Conservation (phyloP, 2,888 invertebrate species). For the Rotaria sp. region DNA sequence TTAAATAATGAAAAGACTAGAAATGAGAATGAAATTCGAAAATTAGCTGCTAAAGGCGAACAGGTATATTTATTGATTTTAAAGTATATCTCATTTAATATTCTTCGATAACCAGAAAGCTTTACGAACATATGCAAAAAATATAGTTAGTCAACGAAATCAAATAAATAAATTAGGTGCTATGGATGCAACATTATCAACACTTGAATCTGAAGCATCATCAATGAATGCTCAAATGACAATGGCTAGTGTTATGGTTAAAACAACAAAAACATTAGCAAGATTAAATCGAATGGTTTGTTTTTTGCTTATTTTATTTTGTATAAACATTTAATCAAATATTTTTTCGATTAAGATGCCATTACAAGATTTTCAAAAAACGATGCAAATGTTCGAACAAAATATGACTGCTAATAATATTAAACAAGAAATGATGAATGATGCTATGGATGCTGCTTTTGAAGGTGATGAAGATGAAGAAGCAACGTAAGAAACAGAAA, state of each 20-base stretch:
- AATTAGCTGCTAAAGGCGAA: conserved; percentile 95
- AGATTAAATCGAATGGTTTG: conserved; percentile 76
- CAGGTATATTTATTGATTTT: conserved; percentile 64
- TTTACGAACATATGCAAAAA: not conserved
- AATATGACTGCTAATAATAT: conserved; percentile 99
- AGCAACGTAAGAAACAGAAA: conserved; percentile 66
- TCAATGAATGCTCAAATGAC: conserved; percentile 94
- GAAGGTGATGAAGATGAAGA: conserved; percentile 96
- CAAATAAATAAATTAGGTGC: conserved; percentile 43
- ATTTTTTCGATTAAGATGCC: conserved; percentile 64
- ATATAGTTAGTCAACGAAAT: conserved; percentile 18
- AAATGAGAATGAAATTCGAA: conserved; percentile 92
- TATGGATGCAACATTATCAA: not conserved
- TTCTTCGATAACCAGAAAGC: conserved; percentile 71
- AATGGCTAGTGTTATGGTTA: conserved; percentile 98
- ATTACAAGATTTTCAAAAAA: conserved; percentile 95
- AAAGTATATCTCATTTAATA: not conserved
- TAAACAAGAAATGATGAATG: conserved; percentile 99
- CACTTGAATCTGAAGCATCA: conserved; percentile 43
- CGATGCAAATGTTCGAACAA: conserved; percentile 87
- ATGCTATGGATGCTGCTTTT: conserved; percentile 97
- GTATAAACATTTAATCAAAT: not conserved
- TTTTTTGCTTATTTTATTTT: not conserved
- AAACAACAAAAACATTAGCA: conserved; percentile 94
- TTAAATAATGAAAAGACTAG: conserved; percentile 99